These are phyloP conservation scores for Cerastis leucographa DNA, from an alignment of 2,888 invertebrate species.

Conservation along the genomic window DNA sequence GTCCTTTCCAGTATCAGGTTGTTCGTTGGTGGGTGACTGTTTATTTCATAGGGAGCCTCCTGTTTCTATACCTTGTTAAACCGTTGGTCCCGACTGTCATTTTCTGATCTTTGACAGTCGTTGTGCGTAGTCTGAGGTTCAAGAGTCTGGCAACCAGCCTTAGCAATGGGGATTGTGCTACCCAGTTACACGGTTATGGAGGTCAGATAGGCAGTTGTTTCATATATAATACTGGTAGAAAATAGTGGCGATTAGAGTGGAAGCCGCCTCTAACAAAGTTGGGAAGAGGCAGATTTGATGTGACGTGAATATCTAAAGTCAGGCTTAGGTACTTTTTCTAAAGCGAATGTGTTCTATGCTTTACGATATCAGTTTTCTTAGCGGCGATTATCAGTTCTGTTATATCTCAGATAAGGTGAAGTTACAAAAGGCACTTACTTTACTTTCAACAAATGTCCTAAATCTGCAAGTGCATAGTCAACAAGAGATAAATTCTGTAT, in stretches of 20 bases:
- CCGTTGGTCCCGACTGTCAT: not conserved
- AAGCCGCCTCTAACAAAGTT: not conserved
- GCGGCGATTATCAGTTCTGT: slow-evolving; percentile 17
- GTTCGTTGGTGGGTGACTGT: not conserved
- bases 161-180: not conserved
- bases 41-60: not conserved
- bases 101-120: not conserved
- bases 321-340: not conserved
- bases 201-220: not conserved
- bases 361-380: slow-evolving; percentile 18
- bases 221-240: not conserved
- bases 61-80: not conserved
- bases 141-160: not conserved
- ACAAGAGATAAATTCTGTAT: not conserved
- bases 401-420: slow-evolving; percentile 31
- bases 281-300: not conserved
- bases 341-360: not conserved
- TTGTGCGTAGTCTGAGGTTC: not conserved
- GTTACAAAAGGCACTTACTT: slow-evolving; percentile 19
- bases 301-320: not conserved
- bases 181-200: not conserved
- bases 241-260: not conserved
- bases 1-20: not conserved
- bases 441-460: slow-evolving; percentile 19
- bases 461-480: slow-evolving; percentile 19